Evolutionary conservation across 2,113 vertebrate species (phyloP), one percentile per base, ranked within the genome.

Genomic region (Seriola dumerili): DNA sequence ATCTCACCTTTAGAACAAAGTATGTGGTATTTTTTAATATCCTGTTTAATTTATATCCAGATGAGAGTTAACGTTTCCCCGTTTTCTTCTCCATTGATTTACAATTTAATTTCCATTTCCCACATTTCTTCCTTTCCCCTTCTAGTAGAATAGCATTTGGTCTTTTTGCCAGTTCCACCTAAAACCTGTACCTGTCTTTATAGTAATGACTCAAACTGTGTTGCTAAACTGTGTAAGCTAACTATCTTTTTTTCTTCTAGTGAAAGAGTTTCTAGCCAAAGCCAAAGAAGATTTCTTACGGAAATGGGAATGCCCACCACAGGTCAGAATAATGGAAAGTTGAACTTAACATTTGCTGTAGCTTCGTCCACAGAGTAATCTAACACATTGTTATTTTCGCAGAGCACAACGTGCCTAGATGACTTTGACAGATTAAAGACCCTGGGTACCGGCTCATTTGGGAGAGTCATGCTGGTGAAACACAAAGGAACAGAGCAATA

Each of bases 241-340:
- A 89, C 36, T 61, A 0, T 66, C 40, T 67, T 5, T 75, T 67
- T 75, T 48, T 48, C 91, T 25, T 50, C 58, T 96, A 99, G 98
- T 99, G 85, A 99, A 99, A 98, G 98, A 99, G 94, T 99, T 99
- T 94, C 96, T 99, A 96, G 98, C 98, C 91, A 99, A 98, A 98
- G 98, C 98, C 96, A 99, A 99, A 98, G 98, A 99, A 97, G 98
- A 99, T 94, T 99, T 99, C 95, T 95, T 99, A 94, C 96, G 96
- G 93, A 99, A 99, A 96, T 99, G 98, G 98, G 98, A 99, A 96
- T 98, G 96, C 88, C 98, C 98, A 88, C 96, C 97, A 95, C 97
- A 97, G 97, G 98, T 99, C 94, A 94, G 92, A 32, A 17, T 23
- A 25, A 55, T 21, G 7, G 54, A 71, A 70, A 38, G n/a, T 10